Percentiles rank a stretch among this genome's conserved stretches.
These are phyloP conservation scores for Dusona sp. DNA, from an alignment of 2,888 invertebrate genomes.

Conservation along the genomic window DNA sequence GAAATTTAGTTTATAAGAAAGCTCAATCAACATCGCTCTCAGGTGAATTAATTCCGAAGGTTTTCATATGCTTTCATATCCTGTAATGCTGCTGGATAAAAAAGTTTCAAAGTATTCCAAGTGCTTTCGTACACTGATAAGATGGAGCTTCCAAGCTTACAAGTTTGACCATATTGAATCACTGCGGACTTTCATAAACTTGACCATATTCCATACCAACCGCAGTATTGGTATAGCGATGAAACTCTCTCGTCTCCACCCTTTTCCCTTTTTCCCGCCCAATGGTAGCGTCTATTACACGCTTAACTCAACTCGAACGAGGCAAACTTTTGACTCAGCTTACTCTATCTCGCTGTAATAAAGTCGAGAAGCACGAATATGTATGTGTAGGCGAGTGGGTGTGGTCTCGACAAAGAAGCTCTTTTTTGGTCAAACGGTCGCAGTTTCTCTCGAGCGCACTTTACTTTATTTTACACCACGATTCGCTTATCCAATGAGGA, in stretches of 20 bases:
- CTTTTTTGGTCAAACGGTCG: constrained; percentile 17
- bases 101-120: constrained; percentile 40
- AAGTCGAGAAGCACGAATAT: constrained; percentile 65
- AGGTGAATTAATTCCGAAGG: constrained; percentile 12
- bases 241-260: constrained; percentile 6
- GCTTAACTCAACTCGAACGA: constrained; percentile 70
- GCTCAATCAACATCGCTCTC: background rate
- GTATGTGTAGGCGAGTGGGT: background rate
- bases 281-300: constrained; percentile 63
- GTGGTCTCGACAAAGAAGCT: constrained; percentile 1
- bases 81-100: background rate
- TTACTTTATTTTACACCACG: constrained; percentile 59
- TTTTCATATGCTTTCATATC: constrained; percentile 32
- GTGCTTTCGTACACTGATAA: constrained; percentile 43
- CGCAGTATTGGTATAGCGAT: constrained; percentile 49
- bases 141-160: constrained; percentile 49
- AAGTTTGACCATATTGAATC: constrained; percentile 66
- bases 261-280: background rate
- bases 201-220: constrained; percentile 44
- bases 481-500: constrained; percentile 51
- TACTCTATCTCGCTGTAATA: constrained; percentile 71
- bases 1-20: background rate
- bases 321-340: constrained; percentile 77
- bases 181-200: constrained; percentile 64
- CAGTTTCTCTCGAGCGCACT: constrained; percentile 34